A percentile compares a stretch with the other conserved stretches of the same genome.
phyloP scores from a whole-genome alignment of 2,888 invertebrate species.

The Trachelus tabidus region DNA sequence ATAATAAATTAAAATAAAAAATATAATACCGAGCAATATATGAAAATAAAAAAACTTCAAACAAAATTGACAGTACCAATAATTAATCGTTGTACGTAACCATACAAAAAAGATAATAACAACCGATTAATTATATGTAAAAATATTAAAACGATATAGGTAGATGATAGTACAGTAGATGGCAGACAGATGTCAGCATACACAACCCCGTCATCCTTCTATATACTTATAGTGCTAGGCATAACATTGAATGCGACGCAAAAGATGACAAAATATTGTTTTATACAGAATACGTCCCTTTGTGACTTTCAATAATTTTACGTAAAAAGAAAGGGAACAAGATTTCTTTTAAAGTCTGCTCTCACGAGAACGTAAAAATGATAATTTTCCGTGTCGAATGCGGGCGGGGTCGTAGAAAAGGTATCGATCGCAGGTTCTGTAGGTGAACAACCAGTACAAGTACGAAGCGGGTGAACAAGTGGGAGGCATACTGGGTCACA shows the following conservation, averaged over 20 bases:
- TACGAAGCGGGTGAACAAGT: not conserved
- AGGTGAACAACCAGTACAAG: slow-evolving; percentile 4
- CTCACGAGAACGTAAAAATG: not conserved
- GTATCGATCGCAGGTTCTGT: slow-evolving; percentile 2
- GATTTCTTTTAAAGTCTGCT: not conserved
- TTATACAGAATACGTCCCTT: not conserved
- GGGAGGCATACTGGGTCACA: slow-evolving; percentile 3
- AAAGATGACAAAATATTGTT: not conserved
- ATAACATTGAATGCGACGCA: not conserved
- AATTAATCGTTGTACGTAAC: not conserved
- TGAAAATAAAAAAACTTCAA: not conserved
- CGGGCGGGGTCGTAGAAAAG: slow-evolving; percentile 3
- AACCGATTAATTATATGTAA: not conserved
- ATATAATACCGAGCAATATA: not conserved
- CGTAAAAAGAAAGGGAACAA: not conserved
- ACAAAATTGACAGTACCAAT: not conserved
- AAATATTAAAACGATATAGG: not conserved
- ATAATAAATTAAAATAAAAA: not conserved
- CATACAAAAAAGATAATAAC: not conserved
- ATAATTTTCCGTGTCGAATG: slow-evolving; percentile 3
- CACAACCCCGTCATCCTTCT: not conserved
- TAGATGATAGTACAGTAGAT: not conserved
- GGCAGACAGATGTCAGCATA: not conserved
- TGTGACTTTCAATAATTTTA: not conserved
- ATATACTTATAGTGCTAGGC: not conserved